Evolutionary conservation across 2,797 vertebrate genomes (phyloP).

Genomic region (Chelon labrosus): DNA sequence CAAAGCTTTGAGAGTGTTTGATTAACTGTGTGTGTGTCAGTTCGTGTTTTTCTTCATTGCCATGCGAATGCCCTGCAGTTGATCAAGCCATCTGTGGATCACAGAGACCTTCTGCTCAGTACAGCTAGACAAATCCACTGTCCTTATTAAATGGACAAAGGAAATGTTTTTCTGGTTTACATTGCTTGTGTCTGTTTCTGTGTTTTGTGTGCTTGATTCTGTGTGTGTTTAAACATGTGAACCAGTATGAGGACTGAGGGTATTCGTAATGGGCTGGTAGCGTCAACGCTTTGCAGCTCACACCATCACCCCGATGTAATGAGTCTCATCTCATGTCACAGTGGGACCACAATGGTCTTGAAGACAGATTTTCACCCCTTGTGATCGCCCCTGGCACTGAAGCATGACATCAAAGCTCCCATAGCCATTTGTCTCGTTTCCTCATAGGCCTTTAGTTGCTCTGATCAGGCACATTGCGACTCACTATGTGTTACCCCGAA

Average conservation of each 20-base stretch:
- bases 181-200: constrained; percentile 8
- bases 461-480: constrained; percentile 9
- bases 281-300: constrained; percentile 30
- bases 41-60: constrained; percentile 31
- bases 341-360: constrained; percentile 35
- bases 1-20: constrained; percentile 1
- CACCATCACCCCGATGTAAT: constrained; percentile 39
- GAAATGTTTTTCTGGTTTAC: neutral
- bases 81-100: constrained; percentile 65
- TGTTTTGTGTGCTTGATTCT: constrained; percentile 7
- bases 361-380: constrained; percentile 34
- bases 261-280: constrained; percentile 30
- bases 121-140: constrained; percentile 34
- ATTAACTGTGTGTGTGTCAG: constrained; percentile 25
- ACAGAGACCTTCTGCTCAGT: constrained; percentile 53
- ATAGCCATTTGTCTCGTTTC: constrained; percentile 25
- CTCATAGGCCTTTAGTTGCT: constrained; percentile 18
- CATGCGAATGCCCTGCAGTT: constrained; percentile 64
- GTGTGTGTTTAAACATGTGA: constrained; percentile 15
- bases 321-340: constrained; percentile 46
- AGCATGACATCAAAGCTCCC: constrained; percentile 30
- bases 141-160: neutral
- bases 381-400: constrained; percentile 20
- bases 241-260: neutral
- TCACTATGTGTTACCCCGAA: constrained; percentile 14